Evolutionary conservation across 2,797 vertebrate genomes (phyloP).

Genomic region (Gambelia wislizenii): DNA sequence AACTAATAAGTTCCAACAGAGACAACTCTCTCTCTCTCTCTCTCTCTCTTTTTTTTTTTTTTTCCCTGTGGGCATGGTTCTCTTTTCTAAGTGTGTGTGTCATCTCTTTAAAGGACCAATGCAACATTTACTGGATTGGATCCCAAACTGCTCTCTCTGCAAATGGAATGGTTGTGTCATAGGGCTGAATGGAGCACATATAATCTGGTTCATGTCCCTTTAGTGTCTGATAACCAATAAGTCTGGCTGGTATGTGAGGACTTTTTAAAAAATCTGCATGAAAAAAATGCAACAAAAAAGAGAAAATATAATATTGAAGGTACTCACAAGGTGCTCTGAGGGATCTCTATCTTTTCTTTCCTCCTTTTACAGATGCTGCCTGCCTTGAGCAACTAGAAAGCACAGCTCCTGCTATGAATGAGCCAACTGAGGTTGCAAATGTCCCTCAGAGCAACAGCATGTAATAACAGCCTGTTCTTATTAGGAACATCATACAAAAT

Average conservation of each 20-base stretch:
- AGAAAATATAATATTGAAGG: background rate
- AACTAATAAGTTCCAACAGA: background rate
- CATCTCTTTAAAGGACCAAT: too few species aligned
- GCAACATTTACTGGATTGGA: too few species aligned
- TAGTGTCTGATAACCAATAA: background rate
- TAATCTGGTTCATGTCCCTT: background rate
- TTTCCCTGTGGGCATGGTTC: too few species aligned
- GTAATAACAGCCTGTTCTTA: background rate
- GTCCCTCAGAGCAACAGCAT: too few species aligned
- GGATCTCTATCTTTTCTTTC: background rate
- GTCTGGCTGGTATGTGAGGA: background rate
- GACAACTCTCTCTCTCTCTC: too few species aligned
- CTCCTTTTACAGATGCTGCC: background rate
- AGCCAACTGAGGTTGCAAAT: background rate
- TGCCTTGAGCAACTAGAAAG: background rate
- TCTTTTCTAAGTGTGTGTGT: too few species aligned
- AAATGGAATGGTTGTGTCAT: too few species aligned
- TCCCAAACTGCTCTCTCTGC: too few species aligned
- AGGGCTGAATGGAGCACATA: background rate
- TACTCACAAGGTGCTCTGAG: background rate
- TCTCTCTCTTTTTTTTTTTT: too few species aligned
- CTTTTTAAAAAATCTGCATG: background rate
- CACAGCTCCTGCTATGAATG: background rate
- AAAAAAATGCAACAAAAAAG: background rate
- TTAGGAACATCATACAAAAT: background rate